Conservation (phyloP, 2,113 vertebrate species). For the Synodontis membranacea region DNA sequence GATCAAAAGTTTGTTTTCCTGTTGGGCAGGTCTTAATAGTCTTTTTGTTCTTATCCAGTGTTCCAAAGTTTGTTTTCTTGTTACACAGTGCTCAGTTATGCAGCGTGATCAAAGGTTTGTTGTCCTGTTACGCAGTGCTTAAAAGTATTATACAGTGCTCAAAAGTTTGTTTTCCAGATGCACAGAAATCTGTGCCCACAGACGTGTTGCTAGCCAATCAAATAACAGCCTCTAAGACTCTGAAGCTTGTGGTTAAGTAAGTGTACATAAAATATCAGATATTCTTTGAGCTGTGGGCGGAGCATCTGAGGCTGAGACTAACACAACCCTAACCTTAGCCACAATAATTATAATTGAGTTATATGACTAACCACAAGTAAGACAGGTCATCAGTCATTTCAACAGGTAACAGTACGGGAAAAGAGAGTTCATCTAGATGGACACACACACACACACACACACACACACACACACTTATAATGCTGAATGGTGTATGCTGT, state of each 20-base stretch:
- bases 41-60: not conserved
- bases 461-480: not conserved
- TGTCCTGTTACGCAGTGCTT: not conserved
- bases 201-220: not conserved
- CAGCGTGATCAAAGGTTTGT: conserved; percentile 5
- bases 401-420: not conserved
- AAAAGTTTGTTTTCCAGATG: not conserved
- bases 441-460: conserved; percentile 29
- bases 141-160: not conserved
- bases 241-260: not conserved
- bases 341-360: conserved; percentile 18
- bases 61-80: not conserved
- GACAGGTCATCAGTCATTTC: conserved; percentile 18
- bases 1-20: not conserved
- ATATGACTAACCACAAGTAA: not conserved
- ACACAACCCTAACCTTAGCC: not conserved
- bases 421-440: conserved; percentile 28
- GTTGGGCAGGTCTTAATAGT: not conserved
- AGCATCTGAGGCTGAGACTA: not conserved
- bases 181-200: not conserved
- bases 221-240: not conserved
- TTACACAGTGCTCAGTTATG: too few relatives aligned
- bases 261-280: not conserved
- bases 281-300: not conserved
- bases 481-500: conserved; percentile 5